Evolutionary conservation across 2,888 invertebrate species (phyloP).

Genomic region (Pterostichus madidus): DNA sequence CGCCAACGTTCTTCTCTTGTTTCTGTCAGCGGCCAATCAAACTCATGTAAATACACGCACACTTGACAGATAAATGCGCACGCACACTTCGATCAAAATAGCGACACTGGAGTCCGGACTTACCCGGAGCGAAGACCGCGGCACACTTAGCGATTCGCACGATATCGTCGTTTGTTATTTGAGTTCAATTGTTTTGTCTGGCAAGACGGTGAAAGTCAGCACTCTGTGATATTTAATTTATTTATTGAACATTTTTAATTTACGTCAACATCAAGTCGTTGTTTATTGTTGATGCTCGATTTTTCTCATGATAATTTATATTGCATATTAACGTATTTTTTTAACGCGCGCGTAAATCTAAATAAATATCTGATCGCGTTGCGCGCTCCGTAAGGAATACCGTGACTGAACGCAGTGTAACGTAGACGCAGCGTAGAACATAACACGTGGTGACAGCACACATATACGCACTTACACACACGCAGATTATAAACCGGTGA

Average conservation of each 20-base stretch:
- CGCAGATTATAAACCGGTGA: neutral
- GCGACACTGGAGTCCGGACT: constrained; percentile 6
- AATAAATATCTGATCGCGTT: no score
- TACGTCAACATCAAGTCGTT: neutral
- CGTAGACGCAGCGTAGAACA: neutral
- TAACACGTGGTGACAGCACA: constrained; percentile 8
- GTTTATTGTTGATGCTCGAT: neutral
- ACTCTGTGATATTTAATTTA: neutral
- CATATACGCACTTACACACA: constrained; percentile 10
- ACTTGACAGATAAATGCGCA: constrained; percentile 8
- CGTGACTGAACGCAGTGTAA: neutral
- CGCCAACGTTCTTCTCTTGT: constrained; percentile 7
- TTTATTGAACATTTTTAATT: neutral
- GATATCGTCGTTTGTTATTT: neutral
- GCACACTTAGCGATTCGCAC: no score
- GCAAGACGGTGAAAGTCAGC: neutral
- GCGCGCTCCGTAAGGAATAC: neutral
- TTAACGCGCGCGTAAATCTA: no score
- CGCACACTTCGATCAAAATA: neutral
- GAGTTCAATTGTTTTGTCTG: constrained; percentile 16
- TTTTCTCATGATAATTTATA: neutral
- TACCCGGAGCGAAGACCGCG: neutral
- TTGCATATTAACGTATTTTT: neutral
- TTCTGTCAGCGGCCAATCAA: constrained; percentile 10
- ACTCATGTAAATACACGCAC: neutral